phyloP scores from a whole-genome alignment of 2,113 vertebrate species.

The Corynorhinus townsendii region DNA sequence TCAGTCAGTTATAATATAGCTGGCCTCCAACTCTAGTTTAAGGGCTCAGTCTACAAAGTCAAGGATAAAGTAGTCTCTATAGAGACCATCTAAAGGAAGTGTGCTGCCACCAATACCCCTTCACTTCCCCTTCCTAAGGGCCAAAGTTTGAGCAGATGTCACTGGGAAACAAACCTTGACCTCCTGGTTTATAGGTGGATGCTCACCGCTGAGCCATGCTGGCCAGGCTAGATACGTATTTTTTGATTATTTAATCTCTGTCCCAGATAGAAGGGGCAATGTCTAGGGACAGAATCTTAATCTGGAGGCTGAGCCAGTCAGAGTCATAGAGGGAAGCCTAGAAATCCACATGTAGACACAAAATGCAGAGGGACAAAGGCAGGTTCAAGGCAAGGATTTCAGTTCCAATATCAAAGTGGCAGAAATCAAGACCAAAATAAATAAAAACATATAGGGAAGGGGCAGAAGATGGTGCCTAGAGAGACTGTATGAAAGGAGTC shows the following conservation, averaged over 20 bases:
- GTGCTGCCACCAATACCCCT: not conserved
- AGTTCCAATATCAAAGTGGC: not conserved
- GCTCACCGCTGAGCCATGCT: too few species aligned
- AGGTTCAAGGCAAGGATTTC: not conserved
- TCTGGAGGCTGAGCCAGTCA: not conserved
- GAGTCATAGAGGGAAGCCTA: not conserved
- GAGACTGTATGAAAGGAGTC: not conserved
- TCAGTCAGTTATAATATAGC: not conserved
- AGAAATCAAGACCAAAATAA: not conserved
- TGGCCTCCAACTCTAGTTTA: not conserved
- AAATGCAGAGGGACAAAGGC: not conserved
- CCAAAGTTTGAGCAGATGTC: not conserved
- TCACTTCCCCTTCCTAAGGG: not conserved
- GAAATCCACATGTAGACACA: not conserved
- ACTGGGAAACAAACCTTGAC: too few species aligned
- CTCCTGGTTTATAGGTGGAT: too few species aligned
- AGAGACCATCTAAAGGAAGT: not conserved
- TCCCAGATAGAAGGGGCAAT: too few species aligned
- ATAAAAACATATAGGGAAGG: not conserved
- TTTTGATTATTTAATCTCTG: too few species aligned
- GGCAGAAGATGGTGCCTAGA: not conserved
- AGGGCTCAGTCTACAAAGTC: not conserved
- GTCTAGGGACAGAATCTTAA: not conserved
- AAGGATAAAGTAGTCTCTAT: not conserved
- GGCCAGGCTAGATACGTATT: too few species aligned